A percentile compares a stretch with the other conserved stretches of the same genome.
Evolutionary conservation across 2,113 vertebrate species (phyloP).

Genomic region (Pelmatolapia mariae): DNA sequence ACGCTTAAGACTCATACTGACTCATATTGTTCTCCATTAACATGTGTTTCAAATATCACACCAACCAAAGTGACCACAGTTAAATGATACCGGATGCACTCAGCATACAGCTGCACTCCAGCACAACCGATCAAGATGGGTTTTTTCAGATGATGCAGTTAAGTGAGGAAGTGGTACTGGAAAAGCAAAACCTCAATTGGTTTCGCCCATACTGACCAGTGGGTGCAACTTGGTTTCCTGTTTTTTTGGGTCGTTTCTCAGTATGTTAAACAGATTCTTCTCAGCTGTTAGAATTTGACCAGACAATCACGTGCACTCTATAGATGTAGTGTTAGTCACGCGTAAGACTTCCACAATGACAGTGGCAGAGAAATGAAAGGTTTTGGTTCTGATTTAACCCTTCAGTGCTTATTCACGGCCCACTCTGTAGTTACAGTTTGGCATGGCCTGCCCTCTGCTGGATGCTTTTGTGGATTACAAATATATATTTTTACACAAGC

Average conservation of each 20-base stretch:
- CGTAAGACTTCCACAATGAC: not conserved
- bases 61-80: not conserved
- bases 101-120: not conserved
- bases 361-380: not conserved
- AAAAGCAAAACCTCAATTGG: not conserved
- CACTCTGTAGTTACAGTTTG: not conserved
- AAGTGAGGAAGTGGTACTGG: not conserved
- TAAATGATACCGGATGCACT: not conserved
- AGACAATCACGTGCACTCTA: not conserved
- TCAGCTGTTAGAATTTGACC: not conserved
- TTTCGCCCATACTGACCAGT: not conserved
- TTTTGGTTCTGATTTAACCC: not conserved
- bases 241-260: not conserved
- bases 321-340: not conserved
- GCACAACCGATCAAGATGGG: not conserved
- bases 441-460: conserved; percentile 22
- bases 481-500: not conserved
- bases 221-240: not conserved
- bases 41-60: not conserved
- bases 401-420: not conserved
- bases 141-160: not conserved
- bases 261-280: not conserved
- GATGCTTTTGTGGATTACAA: not conserved
- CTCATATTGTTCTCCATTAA: not conserved
- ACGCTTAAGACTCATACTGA: not conserved